Percentiles rank a stretch among this genome's conserved stretches.
These are phyloP conservation scores for Eleutherodactylus coqui DNA, from an alignment of 2,797 vertebrate genomes.

Conservation along the genomic window DNA sequence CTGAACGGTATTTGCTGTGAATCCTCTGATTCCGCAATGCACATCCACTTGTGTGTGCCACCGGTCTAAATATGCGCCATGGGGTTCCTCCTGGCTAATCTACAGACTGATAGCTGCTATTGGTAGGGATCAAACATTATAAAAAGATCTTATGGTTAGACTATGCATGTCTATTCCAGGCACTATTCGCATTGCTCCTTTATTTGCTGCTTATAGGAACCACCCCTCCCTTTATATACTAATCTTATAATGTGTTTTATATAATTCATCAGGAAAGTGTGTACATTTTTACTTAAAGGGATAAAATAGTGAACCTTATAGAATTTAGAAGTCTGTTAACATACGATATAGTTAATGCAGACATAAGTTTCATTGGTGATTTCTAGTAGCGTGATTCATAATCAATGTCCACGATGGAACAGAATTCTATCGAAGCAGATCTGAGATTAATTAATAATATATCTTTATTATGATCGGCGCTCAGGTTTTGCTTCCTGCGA, in stretches of 20 bases:
- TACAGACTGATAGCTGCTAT: too few species aligned
- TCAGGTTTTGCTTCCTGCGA: too few species aligned
- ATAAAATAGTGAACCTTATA: too few species aligned
- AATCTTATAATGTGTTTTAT: conserved; percentile 7
- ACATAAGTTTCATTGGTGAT: neutral
- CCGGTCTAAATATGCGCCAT: too few species aligned
- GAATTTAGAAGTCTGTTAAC: neutral
- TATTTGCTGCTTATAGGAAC: neutral
- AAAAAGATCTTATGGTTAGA: neutral
- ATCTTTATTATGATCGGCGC: too few species aligned
- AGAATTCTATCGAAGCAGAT: too few species aligned
- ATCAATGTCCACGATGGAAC: neutral
- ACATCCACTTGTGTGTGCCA: too few species aligned
- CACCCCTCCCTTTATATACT: neutral
- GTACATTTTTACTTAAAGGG: too few species aligned
- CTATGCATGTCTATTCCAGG: neutral
- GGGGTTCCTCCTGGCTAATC: neutral
- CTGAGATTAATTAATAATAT: too few species aligned
- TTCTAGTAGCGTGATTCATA: neutral
- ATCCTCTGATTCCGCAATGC: too few species aligned
- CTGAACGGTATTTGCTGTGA: too few species aligned
- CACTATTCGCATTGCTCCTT: neutral
- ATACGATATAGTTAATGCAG: neutral
- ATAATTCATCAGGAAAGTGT: neutral
- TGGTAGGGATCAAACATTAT: neutral